phyloP scores from a whole-genome alignment of 2,888 invertebrate species.

The Cheilosia grossa region DNA sequence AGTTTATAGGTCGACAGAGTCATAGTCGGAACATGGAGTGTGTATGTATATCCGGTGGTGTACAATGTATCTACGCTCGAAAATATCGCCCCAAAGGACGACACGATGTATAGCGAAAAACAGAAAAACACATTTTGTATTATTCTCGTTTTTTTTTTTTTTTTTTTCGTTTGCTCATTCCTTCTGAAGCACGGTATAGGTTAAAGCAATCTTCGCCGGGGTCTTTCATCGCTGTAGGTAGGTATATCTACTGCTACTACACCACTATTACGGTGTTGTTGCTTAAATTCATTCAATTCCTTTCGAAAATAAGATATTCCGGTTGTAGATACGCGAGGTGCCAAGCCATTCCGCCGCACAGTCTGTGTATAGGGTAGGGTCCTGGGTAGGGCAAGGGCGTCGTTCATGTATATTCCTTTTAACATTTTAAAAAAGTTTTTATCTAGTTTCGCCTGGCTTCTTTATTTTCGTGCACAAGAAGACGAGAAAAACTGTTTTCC shows the following conservation, averaged over 20 bases:
- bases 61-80: constrained; percentile 67
- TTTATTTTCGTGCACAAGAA: constrained; percentile 52
- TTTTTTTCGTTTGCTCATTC: background rate
- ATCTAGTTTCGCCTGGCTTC: constrained; percentile 69
- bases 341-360: background rate
- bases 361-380: constrained; percentile 15
- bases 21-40: background rate
- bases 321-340: constrained; percentile 40
- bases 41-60: constrained; percentile 25
- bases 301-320: constrained; percentile 70
- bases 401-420: constrained; percentile 46
- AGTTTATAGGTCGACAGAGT: constrained; percentile 68
- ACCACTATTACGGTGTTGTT: constrained; percentile 37
- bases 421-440: constrained; percentile 73
- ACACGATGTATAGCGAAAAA: constrained; percentile 24
- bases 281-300: constrained; percentile 68
- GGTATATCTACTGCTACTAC: background rate
- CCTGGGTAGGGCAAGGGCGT: constrained; percentile 33
- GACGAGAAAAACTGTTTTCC: constrained; percentile 44
- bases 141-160: constrained; percentile 20
- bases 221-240: constrained; percentile 13
- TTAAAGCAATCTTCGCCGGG: constrained; percentile 40
- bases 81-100: constrained; percentile 63
- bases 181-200: constrained; percentile 33
- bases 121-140: constrained; percentile 47